phyloP scores from a whole-genome alignment of 2,113 vertebrate species.

The Pseudolaguvia tuberculata region DNA sequence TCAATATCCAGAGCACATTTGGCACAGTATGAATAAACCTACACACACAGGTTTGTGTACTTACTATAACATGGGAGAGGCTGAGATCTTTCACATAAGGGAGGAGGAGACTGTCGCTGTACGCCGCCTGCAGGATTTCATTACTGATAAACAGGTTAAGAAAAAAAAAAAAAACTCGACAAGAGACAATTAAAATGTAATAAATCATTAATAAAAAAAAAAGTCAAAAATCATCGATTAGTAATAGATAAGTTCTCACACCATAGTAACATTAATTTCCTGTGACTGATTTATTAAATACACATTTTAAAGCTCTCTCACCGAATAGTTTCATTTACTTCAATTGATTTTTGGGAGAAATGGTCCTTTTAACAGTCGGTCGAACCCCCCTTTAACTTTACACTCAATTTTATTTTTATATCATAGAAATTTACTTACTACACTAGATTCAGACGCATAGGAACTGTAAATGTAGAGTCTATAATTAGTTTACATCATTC shows the following conservation, averaged over 20 bases:
- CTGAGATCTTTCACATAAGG: constrained; percentile 88
- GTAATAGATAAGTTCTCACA: background rate
- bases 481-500: too few relatives aligned
- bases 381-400: too few relatives aligned
- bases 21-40: background rate
- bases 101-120: constrained; percentile 82
- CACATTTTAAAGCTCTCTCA: background rate
- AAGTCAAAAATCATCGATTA: too few relatives aligned
- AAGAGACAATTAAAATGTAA: background rate
- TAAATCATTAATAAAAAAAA: background rate
- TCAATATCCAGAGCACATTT: background rate
- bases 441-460: too few relatives aligned
- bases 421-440: too few relatives aligned
- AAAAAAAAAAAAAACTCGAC: constrained; percentile 16
- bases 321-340: too few relatives aligned
- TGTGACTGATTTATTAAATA: background rate
- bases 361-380: too few relatives aligned
- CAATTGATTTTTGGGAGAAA: too few relatives aligned
- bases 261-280: background rate
- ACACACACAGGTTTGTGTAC: constrained; percentile 50
- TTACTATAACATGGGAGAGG: constrained; percentile 78
- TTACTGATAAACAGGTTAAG: constrained; percentile 80
- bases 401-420: too few relatives aligned
- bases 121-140: constrained; percentile 76
- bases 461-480: too few relatives aligned